Evolutionary conservation across 2,888 invertebrate species (phyloP).

Genomic region (Macroteleia sp.): DNA sequence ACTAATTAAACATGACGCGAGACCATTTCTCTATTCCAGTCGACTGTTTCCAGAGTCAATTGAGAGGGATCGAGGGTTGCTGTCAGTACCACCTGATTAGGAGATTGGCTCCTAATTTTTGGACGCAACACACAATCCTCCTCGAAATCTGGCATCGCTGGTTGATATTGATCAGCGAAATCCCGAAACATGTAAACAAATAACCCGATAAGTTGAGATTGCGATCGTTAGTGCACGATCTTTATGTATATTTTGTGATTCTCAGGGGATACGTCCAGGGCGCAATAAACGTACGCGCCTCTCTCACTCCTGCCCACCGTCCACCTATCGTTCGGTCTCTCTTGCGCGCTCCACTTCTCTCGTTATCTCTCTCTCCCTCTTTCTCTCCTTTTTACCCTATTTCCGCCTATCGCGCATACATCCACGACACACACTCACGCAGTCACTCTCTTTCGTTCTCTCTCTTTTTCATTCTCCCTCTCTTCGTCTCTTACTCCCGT

Average conservation of each 20-base stretch:
- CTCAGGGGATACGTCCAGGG: constrained; percentile 61
- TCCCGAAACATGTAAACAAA: constrained; percentile 50
- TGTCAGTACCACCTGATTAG: constrained; percentile 30
- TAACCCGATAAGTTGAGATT: constrained; percentile 22
- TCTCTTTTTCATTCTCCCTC: constrained; percentile 28
- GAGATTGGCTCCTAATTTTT: constrained; percentile 22
- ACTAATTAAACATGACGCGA: constrained; percentile 29
- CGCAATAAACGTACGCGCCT: constrained; percentile 53
- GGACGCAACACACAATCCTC: constrained; percentile 32
- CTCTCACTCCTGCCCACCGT: constrained; percentile 28
- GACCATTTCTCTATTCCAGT: constrained; percentile 6
- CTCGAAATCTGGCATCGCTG: constrained; percentile 27
- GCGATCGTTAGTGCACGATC: constrained; percentile 27
- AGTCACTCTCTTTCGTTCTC: constrained; percentile 35
- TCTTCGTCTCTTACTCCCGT: constrained; percentile 38
- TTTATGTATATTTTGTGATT: constrained; percentile 44
- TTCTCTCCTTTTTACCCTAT: constrained; percentile 60
- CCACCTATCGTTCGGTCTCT: constrained; percentile 35
- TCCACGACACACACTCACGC: constrained; percentile 41
- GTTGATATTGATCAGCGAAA: constrained; percentile 44
- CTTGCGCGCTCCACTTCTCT: constrained; percentile 60
- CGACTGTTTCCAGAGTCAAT: constrained; percentile 13
- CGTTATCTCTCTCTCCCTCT: constrained; percentile 65
- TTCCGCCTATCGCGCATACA: constrained; percentile 54
- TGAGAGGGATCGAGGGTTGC: constrained; percentile 34